These are phyloP conservation scores for Congeria kusceri DNA, from an alignment of 2,888 invertebrate genomes.

Conservation along the genomic window DNA sequence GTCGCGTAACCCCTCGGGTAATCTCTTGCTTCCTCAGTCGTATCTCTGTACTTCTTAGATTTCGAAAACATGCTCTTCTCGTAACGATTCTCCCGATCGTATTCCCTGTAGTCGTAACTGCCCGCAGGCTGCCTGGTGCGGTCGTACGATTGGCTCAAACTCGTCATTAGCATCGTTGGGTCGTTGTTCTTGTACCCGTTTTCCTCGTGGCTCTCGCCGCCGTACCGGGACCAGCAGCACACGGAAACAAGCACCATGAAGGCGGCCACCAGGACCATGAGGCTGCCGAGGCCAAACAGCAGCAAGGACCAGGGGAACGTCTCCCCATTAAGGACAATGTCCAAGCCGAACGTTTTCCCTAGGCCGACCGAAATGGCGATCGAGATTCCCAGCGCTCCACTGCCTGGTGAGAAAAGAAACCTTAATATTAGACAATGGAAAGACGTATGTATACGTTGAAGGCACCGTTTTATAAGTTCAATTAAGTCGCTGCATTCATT, in stretches of 20 bases:
- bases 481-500: no score
- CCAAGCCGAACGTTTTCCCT: no score
- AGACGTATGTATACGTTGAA: no score
- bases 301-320: slow-evolving; percentile 61
- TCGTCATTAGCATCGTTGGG: slow-evolving; percentile 30
- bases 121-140: slow-evolving; percentile 11
- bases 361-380: no score
- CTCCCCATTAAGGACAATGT: slow-evolving; percentile 24
- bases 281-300: slow-evolving; percentile 48
- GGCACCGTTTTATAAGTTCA: no score
- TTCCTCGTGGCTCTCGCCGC: slow-evolving; percentile 15
- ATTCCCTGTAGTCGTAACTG: slow-evolving; percentile 29
- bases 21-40: slow-evolving; percentile 9
- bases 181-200: slow-evolving; percentile 40
- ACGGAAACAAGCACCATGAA: slow-evolving; percentile 42
- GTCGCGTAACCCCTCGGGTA: slow-evolving; percentile 19
- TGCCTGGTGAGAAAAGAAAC: no score
- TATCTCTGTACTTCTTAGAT: slow-evolving; percentile 31
- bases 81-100: slow-evolving; percentile 16
- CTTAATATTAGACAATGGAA: no score
- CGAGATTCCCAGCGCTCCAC: no score
- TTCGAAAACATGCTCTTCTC: slow-evolving; percentile 21
- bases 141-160: slow-evolving; percentile 29
- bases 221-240: slow-evolving; percentile 47
- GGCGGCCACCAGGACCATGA: slow-evolving; percentile 36